Evolutionary conservation across 2,888 invertebrate species (phyloP), one percentile per base, ranked within the genome.

Genomic region (Sesia apiformis): DNA sequence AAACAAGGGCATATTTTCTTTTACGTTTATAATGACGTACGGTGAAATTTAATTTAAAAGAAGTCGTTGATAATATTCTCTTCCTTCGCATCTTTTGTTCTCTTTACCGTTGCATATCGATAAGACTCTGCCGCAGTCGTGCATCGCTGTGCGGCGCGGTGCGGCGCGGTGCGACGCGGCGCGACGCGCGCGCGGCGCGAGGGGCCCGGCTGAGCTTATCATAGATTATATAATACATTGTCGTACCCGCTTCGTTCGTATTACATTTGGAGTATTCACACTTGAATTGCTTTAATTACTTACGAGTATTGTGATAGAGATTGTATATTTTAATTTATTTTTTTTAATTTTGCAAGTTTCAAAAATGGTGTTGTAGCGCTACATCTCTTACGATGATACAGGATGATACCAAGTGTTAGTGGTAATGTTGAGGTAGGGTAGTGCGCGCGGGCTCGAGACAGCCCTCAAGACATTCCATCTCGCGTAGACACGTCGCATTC

Each of bases 281-380:
- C 80, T 82, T 85, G 85, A 84, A 86, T 88, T 78, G 89, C 89
- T 89, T 89, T 88, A 89, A 88, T 88, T 89, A 88, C 88, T 88
- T 89, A 88, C 89, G 86, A 88, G 88, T 88, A 88, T 89, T 89
- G 89, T 88, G 89, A 88, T 89, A 89, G 89, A 89, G 87, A 87
- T 89, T 89, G 88, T 89, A 88, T 89, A 88, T 87, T 88, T 85
- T 89, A 88, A 89, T 88, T 89, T 88, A 88, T 89, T 88, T 86
- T 82, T 85, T 86, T 81, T 83, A 84, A 85, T 86, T 88, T 87
- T 81, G 84, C 87, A 86, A 78, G 81, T 85, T 76, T 84, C 81
- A 76, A 67, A 69, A 70, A 68, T 66, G 78, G 81, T 76, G 78
- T 73, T 76, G 84, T 84, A 83, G 83, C 84, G 84, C 86, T 83